Evolutionary conservation across 2,888 invertebrate genomes (phyloP), one percentile per base, ranked within the genome.

Genomic region (Eledona agricola): DNA sequence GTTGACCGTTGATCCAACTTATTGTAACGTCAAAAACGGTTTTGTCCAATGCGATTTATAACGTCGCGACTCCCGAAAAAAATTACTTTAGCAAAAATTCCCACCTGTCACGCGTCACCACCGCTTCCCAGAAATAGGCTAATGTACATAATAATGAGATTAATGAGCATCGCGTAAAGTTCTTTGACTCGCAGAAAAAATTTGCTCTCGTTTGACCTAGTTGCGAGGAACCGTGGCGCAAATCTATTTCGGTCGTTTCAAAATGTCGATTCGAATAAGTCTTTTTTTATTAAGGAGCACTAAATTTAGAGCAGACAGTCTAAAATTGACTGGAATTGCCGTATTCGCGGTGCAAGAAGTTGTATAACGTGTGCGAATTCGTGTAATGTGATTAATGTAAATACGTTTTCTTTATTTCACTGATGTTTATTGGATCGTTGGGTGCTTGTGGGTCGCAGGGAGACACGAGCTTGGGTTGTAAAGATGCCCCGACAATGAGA

Each of bases 231-330:
- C 26, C 16, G 20, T 42, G 7, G 42, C 42, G 12, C 10, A 42
- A 40, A 26, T 40, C 38, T 40, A 26, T 40, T 40, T 10, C 11
- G 10, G 38, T 7, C 26, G 26, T 20, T 31, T 20, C 6, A 7
- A 42, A 19, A 42, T 29, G 20, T 42, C 42, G 42, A 42, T 29
- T 29, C 42, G 28, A 42, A 20, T 29, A 31, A 42, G 31, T 13
- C 16, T 38, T 15, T 25, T 38, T 38, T 42, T 28, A 20, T 13
- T 20, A 12, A 13, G 29, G 20, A 15, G 19, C 10, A 5, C 25
- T 42, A 42, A 29, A 29, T 29, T 42, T 42, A 42, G 42, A 42
- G 42, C 20, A 42, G 42, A 42, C 29, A 22, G 12, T 15, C 40
- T 26, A 40, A 40, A 28, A 26, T 29, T 29, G 42, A 15, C 10